Base-by-base conservation (phyloP, 2,888 invertebrate genomes). In the Leptinotarsa rubiginosa region DNA sequence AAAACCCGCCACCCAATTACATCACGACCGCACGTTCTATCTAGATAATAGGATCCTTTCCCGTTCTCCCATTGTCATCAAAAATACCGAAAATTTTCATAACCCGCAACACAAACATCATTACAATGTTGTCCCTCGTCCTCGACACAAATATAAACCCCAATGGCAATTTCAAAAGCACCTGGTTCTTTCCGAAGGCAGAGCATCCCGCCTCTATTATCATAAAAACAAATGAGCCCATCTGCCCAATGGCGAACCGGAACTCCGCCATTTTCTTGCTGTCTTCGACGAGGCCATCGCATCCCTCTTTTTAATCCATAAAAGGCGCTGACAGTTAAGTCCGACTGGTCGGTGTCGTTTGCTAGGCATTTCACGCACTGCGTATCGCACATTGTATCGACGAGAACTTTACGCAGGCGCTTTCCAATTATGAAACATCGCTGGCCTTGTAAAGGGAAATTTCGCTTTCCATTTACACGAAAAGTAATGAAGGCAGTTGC, bases 221-320 rank as follows among this genome's bases (percentile, higher is more conserved):
- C 82, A 83, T 85, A 85, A 85, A 86, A 85, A 85, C 84, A 85
- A 85, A 84, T 79, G 83, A 81, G 81, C 75, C 81, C 84, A 84
- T 84, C 84, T 85, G 85, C 79, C 85, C 85, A 86, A 85, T 85
- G 82, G 83, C 80, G 80, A 77, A 83, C 84, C 83, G 85, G 83
- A 85, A 85, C 81, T 81, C 85, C 85, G 86, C 86, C 86, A 87
- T 87, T 87, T 86, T 87, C 83, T 83, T 75, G 81, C 72, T 71
- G 49, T 76, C 81, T 81, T 81, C 82, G 77, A 82, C 71, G 47
- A 69, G 84, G 80, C 62, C 62, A 62, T 41, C 25, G 83, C 85
- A 85, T 86, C 85, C 85, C 85, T 84, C 85, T 86, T 86, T 86
- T 86, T 86, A 86, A 86, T 86, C 85, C 84, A 80, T 82, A 83